Evolutionary conservation across 2,113 vertebrate species (phyloP), one percentile per base, ranked within the genome.

Genomic region (Eurystomus gularis): DNA sequence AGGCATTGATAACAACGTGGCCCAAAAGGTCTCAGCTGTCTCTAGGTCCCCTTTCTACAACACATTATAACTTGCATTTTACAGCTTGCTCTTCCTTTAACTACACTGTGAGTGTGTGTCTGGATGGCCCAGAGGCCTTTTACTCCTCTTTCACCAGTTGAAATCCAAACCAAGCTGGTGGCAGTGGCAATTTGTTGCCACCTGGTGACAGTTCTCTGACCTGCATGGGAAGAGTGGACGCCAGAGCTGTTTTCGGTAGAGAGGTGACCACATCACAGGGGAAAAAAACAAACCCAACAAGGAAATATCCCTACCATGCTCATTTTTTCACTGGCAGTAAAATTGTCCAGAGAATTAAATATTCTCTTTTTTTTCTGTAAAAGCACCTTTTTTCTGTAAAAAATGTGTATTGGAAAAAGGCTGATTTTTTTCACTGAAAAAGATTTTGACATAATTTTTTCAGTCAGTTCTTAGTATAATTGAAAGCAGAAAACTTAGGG

Each of bases 151-250:
- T 70, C 37, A 28, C 20, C 26, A 21, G 35, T 0, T 52, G 31
- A 81, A 88, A 92, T 71, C 58, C 90, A 88, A 75, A 42, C 33
- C 68, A 48, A 64, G 29, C 17, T 71, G 46, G 10, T 71, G 60
- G 51, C 40, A 82, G 29, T 25, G 31, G 88, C 78, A 92, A 79
- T 90, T 68, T 81, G 35, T 94, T 97, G 82, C 51, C 55, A 49
- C 37, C 68, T 86, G 90, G 17, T 71, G 64, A 95, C 62, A 48
- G 5, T 83, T 83, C n/a, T 86, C 51, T 92, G 60, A 31, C 42
- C 40, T 83, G 26, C 35, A 12, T 60, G 25, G 20, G 48, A 84
- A 72, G 11, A 82, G 26, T 26, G 54, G 55, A 48, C 42, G 12
- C 82, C 4, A 3, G 35, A 76, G 18, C 26, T 68, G 13, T 33